Evolutionary conservation across 2,797 vertebrate genomes (phyloP).

Genomic region (Scolopax bukidnonensis): DNA sequence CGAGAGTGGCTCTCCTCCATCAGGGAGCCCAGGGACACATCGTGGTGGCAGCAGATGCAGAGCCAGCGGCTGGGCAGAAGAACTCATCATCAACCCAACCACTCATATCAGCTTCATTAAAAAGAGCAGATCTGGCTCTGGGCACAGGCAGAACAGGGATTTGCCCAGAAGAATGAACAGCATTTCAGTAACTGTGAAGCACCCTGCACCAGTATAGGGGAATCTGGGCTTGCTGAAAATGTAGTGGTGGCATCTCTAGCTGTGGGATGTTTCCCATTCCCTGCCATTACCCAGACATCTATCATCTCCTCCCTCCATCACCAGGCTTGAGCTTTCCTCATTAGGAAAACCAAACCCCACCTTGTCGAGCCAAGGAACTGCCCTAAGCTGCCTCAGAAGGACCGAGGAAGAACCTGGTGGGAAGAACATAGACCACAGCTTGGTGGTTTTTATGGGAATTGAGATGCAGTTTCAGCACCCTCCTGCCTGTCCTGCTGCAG

Average conservation of each 20-base stretch:
- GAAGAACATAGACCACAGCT: neutral
- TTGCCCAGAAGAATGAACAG: neutral
- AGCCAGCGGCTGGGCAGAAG: neutral
- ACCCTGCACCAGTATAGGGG: neutral
- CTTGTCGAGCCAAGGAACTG: neutral
- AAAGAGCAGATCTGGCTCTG: neutral
- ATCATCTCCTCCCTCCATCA: neutral
- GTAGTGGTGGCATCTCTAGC: neutral
- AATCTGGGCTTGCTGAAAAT: neutral
- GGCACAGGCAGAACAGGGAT: neutral
- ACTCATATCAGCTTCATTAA: neutral
- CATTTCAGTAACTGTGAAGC: neutral
- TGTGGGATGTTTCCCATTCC: neutral
- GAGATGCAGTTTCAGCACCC: neutral
- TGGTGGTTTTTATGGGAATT: neutral
- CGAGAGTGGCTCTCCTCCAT: rapidly evolving
- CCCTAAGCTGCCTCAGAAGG: neutral
- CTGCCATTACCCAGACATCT: neutral
- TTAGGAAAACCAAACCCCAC: neutral
- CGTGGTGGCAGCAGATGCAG: neutral
- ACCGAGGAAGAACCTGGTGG: neutral
- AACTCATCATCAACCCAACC: neutral
- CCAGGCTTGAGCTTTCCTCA: neutral
- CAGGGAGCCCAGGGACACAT: neutral
- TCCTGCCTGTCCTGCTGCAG: neutral